Evolutionary conservation across 2,888 invertebrate species (phyloP), one percentile per base, ranked within the genome.

Genomic region (Lasioglossum oenotherae): DNA sequence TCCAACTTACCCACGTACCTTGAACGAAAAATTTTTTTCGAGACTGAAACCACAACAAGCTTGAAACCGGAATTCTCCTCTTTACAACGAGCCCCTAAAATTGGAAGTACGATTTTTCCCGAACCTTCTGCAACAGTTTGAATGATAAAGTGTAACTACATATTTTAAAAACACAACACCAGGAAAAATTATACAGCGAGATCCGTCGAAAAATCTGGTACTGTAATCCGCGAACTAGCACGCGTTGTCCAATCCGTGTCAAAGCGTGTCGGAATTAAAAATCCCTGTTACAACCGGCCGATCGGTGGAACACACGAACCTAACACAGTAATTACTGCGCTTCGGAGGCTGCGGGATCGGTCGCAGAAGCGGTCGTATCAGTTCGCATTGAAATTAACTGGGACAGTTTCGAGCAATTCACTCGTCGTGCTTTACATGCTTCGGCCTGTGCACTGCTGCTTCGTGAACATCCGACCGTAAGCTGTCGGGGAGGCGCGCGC

Each of bases 341-440:
- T 19, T 67, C 67, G 35, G 8, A 67, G 35, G n/a, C 23, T 41
- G 10, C 38, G 23, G 69, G 38, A 38, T 69, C 35, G 23, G 35
- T 57, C 60, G 14, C 38, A 23, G 38, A 38, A 69, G 27, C 38
- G 38, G 19, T 23, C 35, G 38, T 69, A 38, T 38, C 69, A 41
- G 53, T 53, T 46, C 31, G 74, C 74, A 35, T n/a, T 74, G 35
- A 69, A 69, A 69, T 69, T 69, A 69, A 69, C 69, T 38, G 38
- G 69, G 38, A 69, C 38, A 38, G 69, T 69, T 69, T 12, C 38
- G 35, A 38, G 35, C 44, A 44, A 69, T 69, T 69, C 69, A 69
- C 69, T 23, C 69, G 69, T n/a, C 38, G 35, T 35, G 69, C 38
- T 69, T 69, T 69, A 72, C 35, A 41, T 35, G 12, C 38, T 19